Conservation (phyloP, 2,113 vertebrate species). For the Lophius piscatorius region DNA sequence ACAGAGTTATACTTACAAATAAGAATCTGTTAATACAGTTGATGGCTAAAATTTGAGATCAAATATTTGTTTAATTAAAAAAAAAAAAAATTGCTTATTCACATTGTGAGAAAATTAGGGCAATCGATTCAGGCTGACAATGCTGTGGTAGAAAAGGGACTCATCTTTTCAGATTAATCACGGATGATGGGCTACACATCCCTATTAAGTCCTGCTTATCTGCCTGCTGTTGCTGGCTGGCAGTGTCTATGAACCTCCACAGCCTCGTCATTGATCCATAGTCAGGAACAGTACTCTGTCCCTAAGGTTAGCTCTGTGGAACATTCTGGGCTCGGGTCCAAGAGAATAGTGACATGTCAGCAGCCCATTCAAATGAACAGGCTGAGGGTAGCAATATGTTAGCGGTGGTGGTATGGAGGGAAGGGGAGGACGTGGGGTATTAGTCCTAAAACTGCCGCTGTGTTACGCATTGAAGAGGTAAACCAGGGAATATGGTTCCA, state of each 20-base stretch:
- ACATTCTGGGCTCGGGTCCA: constrained; percentile 82
- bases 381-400: constrained; percentile 81
- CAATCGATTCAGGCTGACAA: too few species aligned
- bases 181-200: neutral
- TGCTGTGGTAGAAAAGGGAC: neutral
- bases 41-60: neutral
- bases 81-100: neutral
- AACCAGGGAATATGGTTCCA: constrained; percentile 39
- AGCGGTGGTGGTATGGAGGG: constrained; percentile 50
- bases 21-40: neutral
- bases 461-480: constrained; percentile 58
- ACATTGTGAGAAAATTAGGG: neutral
- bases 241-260: constrained; percentile 36
- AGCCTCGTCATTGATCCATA: constrained; percentile 36
- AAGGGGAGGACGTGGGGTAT: constrained; percentile 31
- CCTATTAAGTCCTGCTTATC: constrained; percentile 21
- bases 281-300: constrained; percentile 61
- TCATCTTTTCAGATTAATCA: constrained; percentile 25
- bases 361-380: constrained; percentile 82
- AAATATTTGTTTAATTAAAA: neutral
- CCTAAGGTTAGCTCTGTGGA: constrained; percentile 77
- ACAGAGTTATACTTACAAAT: neutral
- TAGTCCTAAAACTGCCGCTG: constrained; percentile 59
- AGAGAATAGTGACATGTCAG: constrained; percentile 83
- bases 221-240: constrained; percentile 30